Evolutionary conservation across 2,113 vertebrate species (phyloP).

Genomic region (Noturus placidus): DNA sequence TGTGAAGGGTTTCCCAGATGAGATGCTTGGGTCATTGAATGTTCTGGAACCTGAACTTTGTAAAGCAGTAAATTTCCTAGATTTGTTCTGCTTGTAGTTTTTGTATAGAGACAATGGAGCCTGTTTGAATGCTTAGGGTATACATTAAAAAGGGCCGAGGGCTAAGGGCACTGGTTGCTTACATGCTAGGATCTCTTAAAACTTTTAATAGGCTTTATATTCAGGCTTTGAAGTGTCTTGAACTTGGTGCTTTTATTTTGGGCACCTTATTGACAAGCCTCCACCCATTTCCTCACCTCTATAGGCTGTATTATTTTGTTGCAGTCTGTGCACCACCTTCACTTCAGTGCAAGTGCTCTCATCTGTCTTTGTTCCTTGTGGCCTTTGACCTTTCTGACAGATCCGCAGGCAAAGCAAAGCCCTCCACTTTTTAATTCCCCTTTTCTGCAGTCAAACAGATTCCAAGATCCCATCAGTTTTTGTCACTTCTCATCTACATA

Average conservation of each 20-base stretch:
- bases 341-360: constrained; percentile 60
- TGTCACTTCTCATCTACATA: neutral
- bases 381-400: constrained; percentile 62
- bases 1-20: neutral
- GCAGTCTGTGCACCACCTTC: constrained; percentile 52
- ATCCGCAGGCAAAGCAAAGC: constrained; percentile 55
- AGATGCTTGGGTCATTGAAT: constrained; percentile 14
- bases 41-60: constrained; percentile 21
- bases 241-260: constrained; percentile 51
- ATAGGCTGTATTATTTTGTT: constrained; percentile 49
- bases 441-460: constrained; percentile 31
- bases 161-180: constrained; percentile 32
- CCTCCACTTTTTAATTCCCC: constrained; percentile 45
- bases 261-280: constrained; percentile 45
- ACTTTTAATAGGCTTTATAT: constrained; percentile 48
- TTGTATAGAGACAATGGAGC: constrained; percentile 33
- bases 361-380: constrained; percentile 65
- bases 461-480: neutral
- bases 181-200: constrained; percentile 44
- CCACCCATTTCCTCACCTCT: constrained; percentile 37
- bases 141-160: constrained; percentile 40
- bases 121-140: constrained; percentile 42
- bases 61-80: constrained; percentile 43
- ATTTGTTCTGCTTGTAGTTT: constrained; percentile 43
- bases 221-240: constrained; percentile 48